Percentiles rank a stretch among this genome's conserved stretches.
phyloP scores from a whole-genome alignment of 2,797 vertebrate genomes.

The Percopsis omiscomaycus region DNA sequence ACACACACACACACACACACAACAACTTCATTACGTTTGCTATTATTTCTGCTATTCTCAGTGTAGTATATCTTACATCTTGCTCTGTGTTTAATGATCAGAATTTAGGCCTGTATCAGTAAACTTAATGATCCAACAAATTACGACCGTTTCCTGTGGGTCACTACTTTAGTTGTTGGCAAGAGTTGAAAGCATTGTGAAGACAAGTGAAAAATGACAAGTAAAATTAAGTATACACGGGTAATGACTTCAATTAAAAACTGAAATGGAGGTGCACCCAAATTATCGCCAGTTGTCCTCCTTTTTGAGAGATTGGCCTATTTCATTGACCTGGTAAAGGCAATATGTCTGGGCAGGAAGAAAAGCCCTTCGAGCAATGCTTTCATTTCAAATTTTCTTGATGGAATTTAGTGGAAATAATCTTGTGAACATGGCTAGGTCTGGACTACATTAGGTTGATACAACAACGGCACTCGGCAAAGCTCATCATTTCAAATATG shows the following conservation, averaged over 20 bases:
- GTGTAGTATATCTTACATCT: neutral
- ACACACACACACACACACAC: neutral
- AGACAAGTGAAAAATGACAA: slow-evolving; percentile 56
- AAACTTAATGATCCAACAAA: slow-evolving; percentile 29
- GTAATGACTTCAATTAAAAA: slow-evolving; percentile 61
- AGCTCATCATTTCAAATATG: neutral
- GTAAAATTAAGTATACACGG: slow-evolving; percentile 32
- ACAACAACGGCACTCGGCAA: neutral
- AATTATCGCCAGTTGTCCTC: slow-evolving; percentile 62
- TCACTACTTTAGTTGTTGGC: slow-evolving; percentile 11
- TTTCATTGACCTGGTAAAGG: slow-evolving; percentile 69
- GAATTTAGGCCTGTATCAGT: slow-evolving; percentile 48
- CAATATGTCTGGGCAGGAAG: slow-evolving; percentile 35
- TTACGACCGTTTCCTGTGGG: slow-evolving; percentile 43
- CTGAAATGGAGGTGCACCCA: slow-evolving; percentile 52
- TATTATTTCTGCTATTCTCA: no score
- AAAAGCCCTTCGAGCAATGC: slow-evolving; percentile 42
- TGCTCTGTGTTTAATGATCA: slow-evolving; percentile 26
- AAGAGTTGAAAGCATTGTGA: slow-evolving; percentile 25
- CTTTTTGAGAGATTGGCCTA: slow-evolving; percentile 67
- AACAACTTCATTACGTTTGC: no score
- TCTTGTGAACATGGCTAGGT: slow-evolving; percentile 3
- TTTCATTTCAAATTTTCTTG: slow-evolving; percentile 39
- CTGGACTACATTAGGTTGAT: neutral
- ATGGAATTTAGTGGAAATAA: slow-evolving; percentile 13